phyloP scores from a whole-genome alignment of 2,113 vertebrate genomes.

The Ascaphus truei region DNA sequence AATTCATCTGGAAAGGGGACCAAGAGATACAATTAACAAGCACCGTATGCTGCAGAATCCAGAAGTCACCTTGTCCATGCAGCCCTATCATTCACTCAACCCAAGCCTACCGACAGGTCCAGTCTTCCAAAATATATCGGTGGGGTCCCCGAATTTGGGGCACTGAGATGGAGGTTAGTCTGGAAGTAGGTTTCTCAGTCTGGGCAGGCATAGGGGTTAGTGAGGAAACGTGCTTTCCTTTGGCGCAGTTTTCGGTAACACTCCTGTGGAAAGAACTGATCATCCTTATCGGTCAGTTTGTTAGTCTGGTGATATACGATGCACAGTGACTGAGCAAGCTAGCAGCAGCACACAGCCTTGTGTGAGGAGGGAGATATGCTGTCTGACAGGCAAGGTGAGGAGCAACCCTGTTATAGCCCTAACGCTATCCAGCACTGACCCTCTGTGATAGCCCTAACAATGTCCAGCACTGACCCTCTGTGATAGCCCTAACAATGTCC shows the following conservation, averaged over 20 bases:
- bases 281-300: neutral
- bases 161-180: no score
- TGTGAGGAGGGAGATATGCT: neutral
- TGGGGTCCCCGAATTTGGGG: no score
- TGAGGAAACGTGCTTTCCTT: no score
- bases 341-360: neutral
- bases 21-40: neutral
- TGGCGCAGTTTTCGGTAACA: neutral
- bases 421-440: neutral
- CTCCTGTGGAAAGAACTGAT: neutral
- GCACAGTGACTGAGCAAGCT: neutral
- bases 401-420: neutral
- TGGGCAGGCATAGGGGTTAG: no score
- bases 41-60: constrained; percentile 6
- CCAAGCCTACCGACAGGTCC: neutral
- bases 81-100: neutral
- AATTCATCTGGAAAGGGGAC: neutral
- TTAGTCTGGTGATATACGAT: no score
- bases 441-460: no score
- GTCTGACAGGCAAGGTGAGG: neutral
- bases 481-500: neutral
- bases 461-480: no score
- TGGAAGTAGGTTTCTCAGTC: no score
- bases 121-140: neutral
- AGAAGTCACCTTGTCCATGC: constrained; percentile 9